Evolutionary conservation across 1,140 invertebrate genomes (phyloP), one percentile per base, ranked within the genome.

Genomic region (Meloidogyne hapla): DNA sequence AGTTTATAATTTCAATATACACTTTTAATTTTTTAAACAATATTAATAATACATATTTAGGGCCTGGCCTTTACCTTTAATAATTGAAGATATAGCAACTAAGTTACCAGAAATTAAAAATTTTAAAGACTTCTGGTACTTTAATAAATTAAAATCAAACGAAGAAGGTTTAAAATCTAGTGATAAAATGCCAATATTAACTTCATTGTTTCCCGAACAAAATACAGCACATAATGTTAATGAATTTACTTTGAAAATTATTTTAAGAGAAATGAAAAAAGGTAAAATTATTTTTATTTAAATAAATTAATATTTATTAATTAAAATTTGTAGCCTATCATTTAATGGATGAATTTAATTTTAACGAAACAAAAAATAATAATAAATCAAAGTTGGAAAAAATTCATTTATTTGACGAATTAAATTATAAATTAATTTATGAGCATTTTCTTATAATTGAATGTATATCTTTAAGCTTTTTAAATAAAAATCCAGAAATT

Each of bases 401-500:
- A 5, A 23, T 70, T 40, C 0, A 18, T 21, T 4, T 56, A n/a
- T 70, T 70, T 70, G 69, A 70, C 12, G 6, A 70, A 45, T 18
- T 70, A 2, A 23, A 70, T 56, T 70, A 56, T n/a, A 70, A 38
- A 48, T 26, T 15, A 1, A n/a, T 28, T 45, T 70, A 56, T 70
- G 4, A 42, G n/a, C 69, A 70, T 70, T 70, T 70, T 21, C 28
- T 61, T 9, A 2, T 70, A 6, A 70, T 70, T 70, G 45, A 56
- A 28, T 70, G 69, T 40, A 56, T 18, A 2, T 25, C 69, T 9
- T 8, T 68, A 26, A 70, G 15, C 6, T 8, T 28, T 2, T 15
- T 2, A n/a, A 18, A 40, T 12, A 25, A n/a, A n/a, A n/a, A 70
- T 15, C 23, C 28, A 21, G 28, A 42, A 45, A 70, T 38, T 18